Evolutionary conservation across 2,113 vertebrate genomes (phyloP).

Genomic region (Oreotrochilus melanogaster): DNA sequence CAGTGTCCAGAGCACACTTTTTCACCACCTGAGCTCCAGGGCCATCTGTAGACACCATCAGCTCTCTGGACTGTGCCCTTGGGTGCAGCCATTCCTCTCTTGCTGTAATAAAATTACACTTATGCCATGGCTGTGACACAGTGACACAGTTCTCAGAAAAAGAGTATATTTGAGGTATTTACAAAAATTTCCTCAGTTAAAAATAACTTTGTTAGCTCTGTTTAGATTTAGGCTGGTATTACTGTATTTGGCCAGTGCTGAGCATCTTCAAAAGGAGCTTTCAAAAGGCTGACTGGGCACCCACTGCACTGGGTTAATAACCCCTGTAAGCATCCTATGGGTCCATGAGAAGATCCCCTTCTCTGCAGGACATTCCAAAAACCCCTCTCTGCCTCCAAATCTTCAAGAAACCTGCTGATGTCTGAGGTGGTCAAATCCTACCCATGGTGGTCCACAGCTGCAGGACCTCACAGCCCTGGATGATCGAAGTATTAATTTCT

Average conservation of each 20-base stretch:
- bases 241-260: background rate
- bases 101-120: background rate
- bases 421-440: background rate
- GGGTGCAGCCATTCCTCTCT: background rate
- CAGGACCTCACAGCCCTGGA: background rate
- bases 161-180: background rate
- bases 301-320: background rate
- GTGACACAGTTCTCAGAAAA: background rate
- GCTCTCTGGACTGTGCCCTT: background rate
- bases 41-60: background rate
- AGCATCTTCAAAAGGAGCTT: background rate
- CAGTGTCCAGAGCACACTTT: background rate
- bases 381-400: background rate
- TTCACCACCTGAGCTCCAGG: background rate
- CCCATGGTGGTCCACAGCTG: background rate
- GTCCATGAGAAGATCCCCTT: rapidly evolving
- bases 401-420: background rate
- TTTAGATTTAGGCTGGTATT: background rate
- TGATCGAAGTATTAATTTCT: background rate
- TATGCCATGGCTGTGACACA: background rate
- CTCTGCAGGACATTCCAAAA: background rate
- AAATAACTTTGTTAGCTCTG: background rate
- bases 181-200: background rate
- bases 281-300: background rate
- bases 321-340: rapidly evolving